Evolutionary conservation across 2,113 vertebrate species (phyloP), one percentile per base, ranked within the genome.

Genomic region (Taxidea taxus): DNA sequence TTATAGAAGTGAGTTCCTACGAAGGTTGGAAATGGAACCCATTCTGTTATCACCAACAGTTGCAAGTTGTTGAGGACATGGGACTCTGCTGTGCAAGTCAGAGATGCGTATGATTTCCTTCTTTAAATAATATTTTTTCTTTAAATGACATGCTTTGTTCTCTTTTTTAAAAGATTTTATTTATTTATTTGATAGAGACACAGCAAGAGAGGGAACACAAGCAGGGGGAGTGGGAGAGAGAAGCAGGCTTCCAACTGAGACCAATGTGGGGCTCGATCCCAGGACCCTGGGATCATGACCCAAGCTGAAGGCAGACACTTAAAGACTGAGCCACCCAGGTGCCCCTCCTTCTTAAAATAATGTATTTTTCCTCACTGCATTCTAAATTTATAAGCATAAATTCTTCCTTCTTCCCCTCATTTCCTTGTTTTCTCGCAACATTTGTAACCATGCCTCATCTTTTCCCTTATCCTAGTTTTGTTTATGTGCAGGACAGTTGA

Each of bases 51-150:
- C 51, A 90, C 37, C 27, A 44, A 20, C 14, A 62, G 49, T n/a
- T 23, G 39, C 39, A 68, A 27, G 21, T 64, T 62, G 82, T 13
- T 54, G 29, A 91, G 82, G 51, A 18, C 47, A 18, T 7, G 16
- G 12, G 8, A 42, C 25, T 29, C 1, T 66, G 37, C 34, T 16
- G 9, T 47, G 54, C 64, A 62, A 6, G 58, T 75, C 89, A 49
- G 70, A 92, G 56, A 85, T 77, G 44, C 10, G 4, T 39, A n/a
- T 25, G 13, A 66, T 84, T 75, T 83, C 54, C 75, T 70, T 80
- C 87, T 95, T 89, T 72, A 77, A 91, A 66, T 77, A 56, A 75
- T 8, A 70, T 25, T 90, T 88, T 87, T 92, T 82, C 64, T 87
- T 91, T 97, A 81, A 83, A 51, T 88, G 86, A 21, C 25, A 64